A percentile compares a stretch with the other conserved stretches of the same genome.
phyloP scores from a whole-genome alignment of 2,888 invertebrate species.

The Apamea anceps region DNA sequence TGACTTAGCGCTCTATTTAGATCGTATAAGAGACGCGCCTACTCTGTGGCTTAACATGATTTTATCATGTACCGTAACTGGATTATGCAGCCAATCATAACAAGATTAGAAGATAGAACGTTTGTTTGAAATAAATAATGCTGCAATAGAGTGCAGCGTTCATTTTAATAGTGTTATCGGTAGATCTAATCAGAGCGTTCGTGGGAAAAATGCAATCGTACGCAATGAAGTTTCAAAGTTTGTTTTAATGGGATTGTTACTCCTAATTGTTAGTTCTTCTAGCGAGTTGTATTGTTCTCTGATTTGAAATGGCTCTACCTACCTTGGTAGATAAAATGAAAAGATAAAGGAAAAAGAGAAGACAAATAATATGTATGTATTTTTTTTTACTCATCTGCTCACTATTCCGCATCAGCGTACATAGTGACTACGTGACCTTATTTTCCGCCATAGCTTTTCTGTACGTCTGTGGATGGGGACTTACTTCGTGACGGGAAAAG shows the following conservation, averaged over 20 bases:
- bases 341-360: background rate
- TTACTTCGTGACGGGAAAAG: background rate
- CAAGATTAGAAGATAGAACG: slow-evolving; percentile 22
- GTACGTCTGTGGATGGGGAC: background rate
- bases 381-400: background rate
- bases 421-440: background rate
- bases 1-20: slow-evolving; percentile 75
- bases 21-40: slow-evolving; percentile 32
- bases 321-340: background rate
- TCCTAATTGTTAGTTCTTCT: slow-evolving; percentile 35
- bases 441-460: background rate
- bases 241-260: slow-evolving; percentile 35
- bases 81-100: slow-evolving; percentile 19
- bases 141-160: slow-evolving; percentile 25
- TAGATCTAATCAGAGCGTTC: slow-evolving; percentile 45
- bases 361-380: background rate
- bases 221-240: slow-evolving; percentile 48
- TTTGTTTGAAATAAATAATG: slow-evolving; percentile 22
- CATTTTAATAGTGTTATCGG: slow-evolving; percentile 54
- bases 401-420: background rate
- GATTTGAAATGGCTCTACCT: slow-evolving; percentile 13
- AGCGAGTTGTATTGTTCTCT: slow-evolving; percentile 13
- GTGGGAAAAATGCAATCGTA: slow-evolving; percentile 55
- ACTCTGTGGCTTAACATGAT: slow-evolving; percentile 25
- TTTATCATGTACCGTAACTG: slow-evolving; percentile 22